Evolutionary conservation across 2,113 vertebrate species (phyloP).

Genomic region (Pollimyrus isidori): DNA sequence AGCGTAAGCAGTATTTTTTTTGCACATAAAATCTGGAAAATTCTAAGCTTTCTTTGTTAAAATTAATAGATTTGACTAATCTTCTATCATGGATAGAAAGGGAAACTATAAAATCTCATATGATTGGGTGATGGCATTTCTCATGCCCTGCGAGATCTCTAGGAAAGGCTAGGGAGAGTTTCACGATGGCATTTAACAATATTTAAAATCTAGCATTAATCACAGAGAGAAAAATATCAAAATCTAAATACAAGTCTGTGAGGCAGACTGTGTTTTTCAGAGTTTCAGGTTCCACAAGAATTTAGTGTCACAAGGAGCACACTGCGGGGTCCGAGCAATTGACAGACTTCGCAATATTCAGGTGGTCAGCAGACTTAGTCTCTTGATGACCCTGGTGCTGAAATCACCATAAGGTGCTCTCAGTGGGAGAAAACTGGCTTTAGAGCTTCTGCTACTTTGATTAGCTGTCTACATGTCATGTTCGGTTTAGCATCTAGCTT

Average conservation of each 20-base stretch:
- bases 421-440: background rate
- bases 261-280: background rate
- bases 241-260: background rate
- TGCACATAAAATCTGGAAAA: background rate
- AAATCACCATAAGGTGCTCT: background rate
- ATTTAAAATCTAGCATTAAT: background rate
- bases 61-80: background rate
- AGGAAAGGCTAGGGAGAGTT: background rate
- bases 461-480: conserved; percentile 14
- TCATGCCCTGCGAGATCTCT: background rate
- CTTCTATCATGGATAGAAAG: background rate
- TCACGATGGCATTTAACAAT: background rate
- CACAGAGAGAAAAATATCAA: background rate
- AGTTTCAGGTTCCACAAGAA: conserved; percentile 6
- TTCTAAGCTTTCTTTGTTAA: background rate
- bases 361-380: background rate
- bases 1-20: background rate
- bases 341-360: conserved; percentile 15
- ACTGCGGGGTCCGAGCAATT: background rate
- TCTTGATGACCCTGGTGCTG: background rate
- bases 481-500: background rate
- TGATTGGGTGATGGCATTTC: background rate
- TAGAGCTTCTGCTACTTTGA: background rate
- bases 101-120: background rate
- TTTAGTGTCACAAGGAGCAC: conserved; percentile 6